Evolutionary conservation across 2,113 vertebrate genomes (phyloP), one percentile per base, ranked within the genome.

Genomic region (Apodemus sylvaticus): DNA sequence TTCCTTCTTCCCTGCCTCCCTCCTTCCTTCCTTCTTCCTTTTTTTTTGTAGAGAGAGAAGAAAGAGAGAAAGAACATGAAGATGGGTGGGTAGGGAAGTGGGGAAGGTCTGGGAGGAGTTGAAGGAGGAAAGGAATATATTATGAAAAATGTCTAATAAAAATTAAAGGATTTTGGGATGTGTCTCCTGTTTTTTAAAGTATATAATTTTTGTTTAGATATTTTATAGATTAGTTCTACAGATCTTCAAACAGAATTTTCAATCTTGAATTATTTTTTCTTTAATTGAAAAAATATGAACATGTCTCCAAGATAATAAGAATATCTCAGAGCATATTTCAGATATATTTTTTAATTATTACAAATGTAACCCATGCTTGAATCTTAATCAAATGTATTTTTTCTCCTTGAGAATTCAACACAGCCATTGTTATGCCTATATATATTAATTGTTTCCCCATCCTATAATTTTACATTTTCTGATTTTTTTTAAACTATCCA

Each of bases 401-500:
- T 53, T 95, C 11, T 89, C 73, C 24, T 0, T 71, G n/a, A 81
- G 62, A 94, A 92, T 60, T 58, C 34, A n/a, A 60, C 36, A 31
- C n/a, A 53, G 31, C 76, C 62, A 66, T 85, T 95, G 83, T 71
- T 90, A 82, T 79, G 74, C 55, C 55, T 83, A 0, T 86, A 29
- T 88, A 17, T 89, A 92, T 94, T 83, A 74, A 86, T 0, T 74
- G 60, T n/a, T 95, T 92, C 64, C 19, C 42, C 9, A 36, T 90
- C 64, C 62, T 79, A 5, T 89, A 94, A 79, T 70, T 95, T 91
- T 14, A 86, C 48, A 70, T 70, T 92, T 96, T 95, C 31, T 94
- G 58, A 76, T 71, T 45, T 45, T 45, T 95, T 96, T 95, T 95
- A 4, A 89, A 89, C 89, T 95, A 91, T 94, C 88, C 81, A 93